Base-by-base conservation (phyloP, 2,113 vertebrate species). In the Forbesichthys agassizii region DNA sequence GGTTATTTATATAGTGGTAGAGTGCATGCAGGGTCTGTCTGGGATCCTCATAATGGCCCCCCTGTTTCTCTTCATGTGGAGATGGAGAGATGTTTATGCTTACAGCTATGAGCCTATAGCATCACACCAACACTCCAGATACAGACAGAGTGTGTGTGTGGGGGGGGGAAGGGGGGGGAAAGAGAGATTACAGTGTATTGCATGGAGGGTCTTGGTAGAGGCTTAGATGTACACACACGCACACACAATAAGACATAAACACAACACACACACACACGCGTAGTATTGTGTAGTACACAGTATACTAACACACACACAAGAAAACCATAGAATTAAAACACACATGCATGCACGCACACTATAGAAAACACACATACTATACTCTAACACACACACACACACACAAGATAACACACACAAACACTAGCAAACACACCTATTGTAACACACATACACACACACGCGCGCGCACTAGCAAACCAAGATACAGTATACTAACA, bases 1-100 rank as follows among this genome's bases (percentile, higher is more conserved):
- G 71, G 65, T 86, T 89, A 83, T 88, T 82, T 79, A 81, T 85
- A 78, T 52, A 52, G 77, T 75, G 64, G 53, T 78, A 73, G 84
- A 82, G 84, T 84, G 76, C 82, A 79, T 73, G 64, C 58, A 11
- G 74, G 66, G 74, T 83, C 69, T 78, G 42, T 89, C 69, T 74
- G 56, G 74, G 63, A 33, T 48, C 68, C 75, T 81, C 75, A 84
- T 82, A 84, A 84, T 75, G 77, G 72, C 74, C 69, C 61, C 76
- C 71, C 66, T 82, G 77, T 85, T 80, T 85, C 77, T 82, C 81
- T 84, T 84, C 70, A 77, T 69, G 85, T 56, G 47, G 61, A 59
- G 76, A 86, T 75, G 66, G 69, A 87, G 79, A 81, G 69, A 85
- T 84, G 80, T 86, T 86, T 77, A 84, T 18, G 70, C 79, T 86